Conservation (phyloP, 2,888 invertebrate species). For the Diabrotica balteata region DNA sequence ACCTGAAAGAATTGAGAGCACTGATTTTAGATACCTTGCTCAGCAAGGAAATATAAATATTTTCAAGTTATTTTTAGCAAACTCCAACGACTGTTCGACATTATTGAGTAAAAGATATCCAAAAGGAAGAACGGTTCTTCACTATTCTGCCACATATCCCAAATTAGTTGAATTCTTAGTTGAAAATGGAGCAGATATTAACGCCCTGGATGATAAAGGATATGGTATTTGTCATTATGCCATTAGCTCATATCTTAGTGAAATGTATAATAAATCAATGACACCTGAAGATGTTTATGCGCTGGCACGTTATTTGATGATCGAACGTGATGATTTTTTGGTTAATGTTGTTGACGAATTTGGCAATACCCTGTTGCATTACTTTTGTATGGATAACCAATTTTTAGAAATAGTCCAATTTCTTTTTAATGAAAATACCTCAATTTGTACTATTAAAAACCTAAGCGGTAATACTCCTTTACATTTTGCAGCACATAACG, state of each 20-base stretch:
- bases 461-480: background rate
- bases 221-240: background rate
- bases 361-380: background rate
- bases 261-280: background rate
- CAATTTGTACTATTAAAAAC: background rate
- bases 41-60: constrained; percentile 1
- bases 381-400: background rate
- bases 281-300: too few species aligned
- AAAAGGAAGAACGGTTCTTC: background rate
- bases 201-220: background rate
- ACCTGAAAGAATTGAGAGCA: background rate
- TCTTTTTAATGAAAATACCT: background rate
- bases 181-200: background rate
- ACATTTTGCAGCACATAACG: background rate
- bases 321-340: too few species aligned
- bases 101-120: background rate
- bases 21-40: background rate
- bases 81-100: background rate
- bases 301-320: too few species aligned
- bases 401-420: background rate
- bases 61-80: constrained; percentile 1
- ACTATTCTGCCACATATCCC: background rate
- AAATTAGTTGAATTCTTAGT: background rate
- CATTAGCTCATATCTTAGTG: background rate
- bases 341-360: background rate